A percentile compares a stretch with the other conserved stretches of the same genome.
Conservation (phyloP, 2,113 vertebrate genomes). For the Copsychus sechellarum region DNA sequence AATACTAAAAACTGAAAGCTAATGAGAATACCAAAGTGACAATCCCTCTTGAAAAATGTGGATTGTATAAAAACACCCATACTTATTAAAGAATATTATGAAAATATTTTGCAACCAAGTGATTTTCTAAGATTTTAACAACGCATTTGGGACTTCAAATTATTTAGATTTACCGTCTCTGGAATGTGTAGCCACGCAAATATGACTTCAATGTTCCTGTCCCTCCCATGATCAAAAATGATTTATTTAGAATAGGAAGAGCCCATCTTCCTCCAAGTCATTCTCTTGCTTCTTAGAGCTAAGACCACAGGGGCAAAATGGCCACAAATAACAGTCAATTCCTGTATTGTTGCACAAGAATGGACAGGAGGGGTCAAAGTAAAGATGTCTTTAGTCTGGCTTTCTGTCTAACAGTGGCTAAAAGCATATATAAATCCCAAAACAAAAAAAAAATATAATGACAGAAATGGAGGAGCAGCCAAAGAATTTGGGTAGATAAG, state of each 20-base stretch:
- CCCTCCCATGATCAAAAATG: not conserved
- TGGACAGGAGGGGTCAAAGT: not conserved
- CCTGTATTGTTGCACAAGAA: not conserved
- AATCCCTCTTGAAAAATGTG: slow-evolving; percentile 29
- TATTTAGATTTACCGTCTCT: not conserved
- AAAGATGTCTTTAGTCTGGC: not conserved
- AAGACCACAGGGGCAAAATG: not conserved
- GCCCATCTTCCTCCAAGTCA: not conserved
- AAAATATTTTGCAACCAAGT: not conserved
- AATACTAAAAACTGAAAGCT: not conserved
- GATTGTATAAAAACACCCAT: not conserved
- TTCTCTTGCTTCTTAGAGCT: not conserved
- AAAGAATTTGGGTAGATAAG: slow-evolving; percentile 44
- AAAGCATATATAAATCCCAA: slow-evolving; percentile 21
- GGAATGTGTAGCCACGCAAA: not conserved
- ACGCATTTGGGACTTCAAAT: not conserved
- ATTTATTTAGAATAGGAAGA: not conserved
- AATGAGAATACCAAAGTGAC: slow-evolving; percentile 28
- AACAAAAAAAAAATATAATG: not conserved
- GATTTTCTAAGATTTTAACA: not conserved
- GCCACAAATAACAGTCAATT: slow-evolving; percentile 4
- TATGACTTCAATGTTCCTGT: not conserved
- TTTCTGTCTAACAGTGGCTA: slow-evolving; percentile 5
- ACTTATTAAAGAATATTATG: not conserved
- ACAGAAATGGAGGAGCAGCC: not conserved